These are phyloP conservation scores for Pissodes strobi DNA, from an alignment of 1,140 invertebrate genomes.

Conservation along the genomic window DNA sequence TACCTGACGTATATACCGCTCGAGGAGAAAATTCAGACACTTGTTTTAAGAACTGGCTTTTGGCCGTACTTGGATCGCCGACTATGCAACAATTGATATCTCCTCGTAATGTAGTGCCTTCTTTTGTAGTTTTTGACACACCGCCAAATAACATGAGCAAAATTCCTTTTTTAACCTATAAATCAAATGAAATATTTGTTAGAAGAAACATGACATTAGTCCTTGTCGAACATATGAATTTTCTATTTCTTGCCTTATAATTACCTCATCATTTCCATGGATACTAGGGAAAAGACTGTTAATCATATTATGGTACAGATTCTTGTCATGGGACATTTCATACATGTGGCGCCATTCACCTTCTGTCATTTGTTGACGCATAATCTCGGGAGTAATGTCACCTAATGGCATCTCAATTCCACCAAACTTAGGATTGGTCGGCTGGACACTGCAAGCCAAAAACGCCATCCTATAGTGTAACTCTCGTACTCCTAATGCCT, in stretches of 20 bases:
- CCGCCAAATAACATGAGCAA: slow-evolving; percentile 97
- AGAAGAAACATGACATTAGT: not conserved
- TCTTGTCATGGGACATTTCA: slow-evolving; percentile 94
- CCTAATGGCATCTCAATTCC: slow-evolving; percentile 76
- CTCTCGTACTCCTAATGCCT: slow-evolving; percentile 91
- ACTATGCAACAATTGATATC: slow-evolving; percentile 99
- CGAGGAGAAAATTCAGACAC: slow-evolving; percentile 93
- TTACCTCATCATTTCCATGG: slow-evolving; percentile 97
- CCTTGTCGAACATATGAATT: no score
- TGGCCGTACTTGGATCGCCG: slow-evolving; percentile 98
- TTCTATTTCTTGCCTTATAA: no score
- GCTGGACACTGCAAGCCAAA: slow-evolving; percentile 88
- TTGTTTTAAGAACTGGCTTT: slow-evolving; percentile 96
- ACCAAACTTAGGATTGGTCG: slow-evolving; percentile 84
- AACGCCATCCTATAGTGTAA: slow-evolving; percentile 95
- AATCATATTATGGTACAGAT: slow-evolving; percentile 91
- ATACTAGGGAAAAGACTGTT: slow-evolving; percentile 95
- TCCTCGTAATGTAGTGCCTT: slow-evolving; percentile 87
- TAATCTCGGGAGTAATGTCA: slow-evolving; percentile 85
- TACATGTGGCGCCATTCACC: slow-evolving; percentile 95
- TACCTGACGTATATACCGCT: slow-evolving; percentile 96
- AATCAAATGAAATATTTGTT: not conserved
- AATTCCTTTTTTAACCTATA: slow-evolving; percentile 79
- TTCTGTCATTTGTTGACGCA: slow-evolving; percentile 94
- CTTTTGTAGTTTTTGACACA: slow-evolving; percentile 92